These are phyloP conservation scores for Tuta absoluta DNA, from an alignment of 2,888 invertebrate genomes.

Conservation along the genomic window DNA sequence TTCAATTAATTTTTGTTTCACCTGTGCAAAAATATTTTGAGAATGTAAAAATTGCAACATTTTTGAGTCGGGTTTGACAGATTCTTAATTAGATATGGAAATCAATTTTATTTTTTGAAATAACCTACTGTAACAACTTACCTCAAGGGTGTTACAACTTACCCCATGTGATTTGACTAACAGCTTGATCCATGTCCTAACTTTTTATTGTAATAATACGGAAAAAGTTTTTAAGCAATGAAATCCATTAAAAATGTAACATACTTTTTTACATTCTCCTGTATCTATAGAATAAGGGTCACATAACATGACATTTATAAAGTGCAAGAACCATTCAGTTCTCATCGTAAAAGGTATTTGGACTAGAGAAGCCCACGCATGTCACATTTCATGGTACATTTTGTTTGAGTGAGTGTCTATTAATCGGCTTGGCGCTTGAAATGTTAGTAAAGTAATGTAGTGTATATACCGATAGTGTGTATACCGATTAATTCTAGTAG, in stretches of 20 bases:
- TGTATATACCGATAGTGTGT: neutral
- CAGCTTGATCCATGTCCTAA: too few species aligned
- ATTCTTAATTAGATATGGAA: too few species aligned
- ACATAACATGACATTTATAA: neutral
- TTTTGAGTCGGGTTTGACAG: neutral
- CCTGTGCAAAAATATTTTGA: neutral
- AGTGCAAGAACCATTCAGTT: neutral
- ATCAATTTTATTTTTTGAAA: too few species aligned
- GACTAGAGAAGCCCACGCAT: neutral
- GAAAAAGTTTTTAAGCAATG: neutral
- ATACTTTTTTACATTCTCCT: neutral
- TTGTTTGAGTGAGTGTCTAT: slow-evolving; percentile 19
- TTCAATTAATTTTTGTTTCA: slow-evolving; percentile 22
- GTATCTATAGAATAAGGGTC: neutral
- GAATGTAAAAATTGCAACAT: neutral
- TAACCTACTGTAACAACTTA: too few species aligned
- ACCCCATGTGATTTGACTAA: too few species aligned
- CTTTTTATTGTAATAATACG: too few species aligned
- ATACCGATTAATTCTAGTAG: too few species aligned
- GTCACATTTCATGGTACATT: slow-evolving; percentile 6
- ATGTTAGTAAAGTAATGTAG: neutral
- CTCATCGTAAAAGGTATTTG: neutral
- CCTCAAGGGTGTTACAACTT: too few species aligned
- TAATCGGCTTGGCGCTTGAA: neutral
- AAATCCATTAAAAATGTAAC: neutral